phyloP scores from a whole-genome alignment of 1,140 invertebrate species.

The Drosophila kohkoa region DNA sequence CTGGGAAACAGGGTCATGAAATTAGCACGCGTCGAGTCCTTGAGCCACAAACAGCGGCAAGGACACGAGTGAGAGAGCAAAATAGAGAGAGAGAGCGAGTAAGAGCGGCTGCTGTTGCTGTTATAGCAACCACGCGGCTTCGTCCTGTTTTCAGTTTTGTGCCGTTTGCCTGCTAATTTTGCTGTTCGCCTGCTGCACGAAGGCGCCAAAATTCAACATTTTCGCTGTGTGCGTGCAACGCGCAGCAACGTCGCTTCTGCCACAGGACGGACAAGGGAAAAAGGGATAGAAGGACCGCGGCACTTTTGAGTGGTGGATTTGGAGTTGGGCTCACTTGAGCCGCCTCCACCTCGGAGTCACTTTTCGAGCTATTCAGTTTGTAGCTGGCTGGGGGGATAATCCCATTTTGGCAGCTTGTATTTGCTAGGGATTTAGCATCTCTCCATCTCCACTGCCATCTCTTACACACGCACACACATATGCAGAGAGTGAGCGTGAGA shows the following conservation, averaged over 20 bases:
- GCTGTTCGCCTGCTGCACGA: constrained; percentile 73
- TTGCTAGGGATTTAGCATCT: constrained; percentile 59
- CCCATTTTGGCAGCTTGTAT: constrained; percentile 58
- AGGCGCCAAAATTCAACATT: constrained; percentile 84
- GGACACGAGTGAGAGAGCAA: constrained; percentile 28
- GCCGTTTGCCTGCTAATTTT: not conserved
- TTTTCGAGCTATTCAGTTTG: constrained; percentile 35
- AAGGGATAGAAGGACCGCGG: not conserved
- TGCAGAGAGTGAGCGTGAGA: constrained; percentile 21
- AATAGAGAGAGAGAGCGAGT: not conserved
- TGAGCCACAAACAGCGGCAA: constrained; percentile 49
- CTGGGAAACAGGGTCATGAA: constrained; percentile 59
- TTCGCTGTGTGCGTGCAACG: constrained; percentile 72
- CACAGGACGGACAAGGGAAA: constrained; percentile 2
- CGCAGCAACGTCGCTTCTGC: constrained; percentile 13
- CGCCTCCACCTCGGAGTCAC: constrained; percentile 23
- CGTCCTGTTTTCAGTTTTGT: constrained; percentile 4
- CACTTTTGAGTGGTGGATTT: constrained; percentile 39
- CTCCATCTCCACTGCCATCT: not conserved
- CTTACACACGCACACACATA: not conserved
- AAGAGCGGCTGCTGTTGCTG: constrained; percentile 27
- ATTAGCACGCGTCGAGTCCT: constrained; percentile 54
- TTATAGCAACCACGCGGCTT: constrained; percentile 15
- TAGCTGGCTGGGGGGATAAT: constrained; percentile 62
- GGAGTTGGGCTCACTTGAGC: constrained; percentile 35